These are phyloP conservation scores for Dicrostonyx torquatus DNA, from an alignment of 2,797 vertebrate species.

Conservation along the genomic window DNA sequence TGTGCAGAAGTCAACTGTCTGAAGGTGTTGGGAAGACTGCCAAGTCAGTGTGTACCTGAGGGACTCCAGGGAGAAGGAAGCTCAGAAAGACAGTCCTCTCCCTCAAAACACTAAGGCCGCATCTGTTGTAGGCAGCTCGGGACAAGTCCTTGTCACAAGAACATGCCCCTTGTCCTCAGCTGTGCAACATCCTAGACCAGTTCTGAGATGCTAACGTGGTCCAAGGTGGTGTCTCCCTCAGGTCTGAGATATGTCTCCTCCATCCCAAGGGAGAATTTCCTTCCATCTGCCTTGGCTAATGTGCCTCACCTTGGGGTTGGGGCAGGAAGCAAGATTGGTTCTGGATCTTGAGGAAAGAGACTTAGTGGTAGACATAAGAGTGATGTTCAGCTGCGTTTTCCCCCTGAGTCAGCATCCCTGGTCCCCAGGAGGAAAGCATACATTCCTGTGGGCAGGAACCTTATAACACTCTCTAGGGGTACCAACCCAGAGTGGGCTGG, in stretches of 20 bases:
- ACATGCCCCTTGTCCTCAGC: too few species aligned
- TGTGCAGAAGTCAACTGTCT: background rate
- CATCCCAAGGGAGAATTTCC: rapidly evolving
- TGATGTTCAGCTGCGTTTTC: too few species aligned
- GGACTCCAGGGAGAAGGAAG: too few species aligned
- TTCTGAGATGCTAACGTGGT: too few species aligned
- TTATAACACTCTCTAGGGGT: background rate
- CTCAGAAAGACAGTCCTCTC: background rate
- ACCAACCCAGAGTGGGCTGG: background rate
- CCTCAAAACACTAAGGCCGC: too few species aligned
- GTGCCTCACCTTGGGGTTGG: background rate
- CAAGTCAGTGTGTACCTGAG: background rate
- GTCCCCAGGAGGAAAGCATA: background rate
- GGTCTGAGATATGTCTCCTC: rapidly evolving
- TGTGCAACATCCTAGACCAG: background rate
- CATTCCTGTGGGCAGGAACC: background rate
- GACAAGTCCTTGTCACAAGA: rapidly evolving
- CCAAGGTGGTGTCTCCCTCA: too few species aligned
- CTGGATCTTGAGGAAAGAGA: background rate
- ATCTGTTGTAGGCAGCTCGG: background rate
- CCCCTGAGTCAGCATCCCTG: background rate
- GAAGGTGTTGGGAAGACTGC: background rate
- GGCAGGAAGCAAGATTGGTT: background rate
- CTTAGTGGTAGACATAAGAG: background rate
- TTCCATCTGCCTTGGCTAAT: background rate